phyloP scores from a whole-genome alignment of 2,113 vertebrate species.

The Lota lota region DNA sequence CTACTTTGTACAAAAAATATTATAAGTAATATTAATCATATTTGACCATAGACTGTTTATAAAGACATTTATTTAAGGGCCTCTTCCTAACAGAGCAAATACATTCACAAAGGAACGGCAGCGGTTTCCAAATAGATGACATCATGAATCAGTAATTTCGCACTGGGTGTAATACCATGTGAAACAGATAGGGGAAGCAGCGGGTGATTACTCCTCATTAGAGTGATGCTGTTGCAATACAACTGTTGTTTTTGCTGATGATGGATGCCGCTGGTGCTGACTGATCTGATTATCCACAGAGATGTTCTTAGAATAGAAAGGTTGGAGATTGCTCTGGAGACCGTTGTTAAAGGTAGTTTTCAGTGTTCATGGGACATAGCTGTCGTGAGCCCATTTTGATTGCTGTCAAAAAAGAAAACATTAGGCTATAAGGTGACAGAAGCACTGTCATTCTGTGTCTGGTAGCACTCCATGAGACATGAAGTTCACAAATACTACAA shows the following conservation, averaged over 20 bases:
- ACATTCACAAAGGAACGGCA: constrained; percentile 11
- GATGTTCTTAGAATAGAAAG: background rate
- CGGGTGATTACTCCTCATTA: background rate
- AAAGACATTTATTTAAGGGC: background rate
- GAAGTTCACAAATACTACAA: too few relatives aligned
- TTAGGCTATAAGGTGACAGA: background rate
- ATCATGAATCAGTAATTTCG: constrained; percentile 22
- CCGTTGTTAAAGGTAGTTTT: constrained; percentile 34
- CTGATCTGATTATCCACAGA: background rate
- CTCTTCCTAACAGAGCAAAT: constrained; percentile 4
- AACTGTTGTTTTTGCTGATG: background rate
- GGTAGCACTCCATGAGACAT: too few relatives aligned
- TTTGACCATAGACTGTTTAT: constrained; percentile 38
- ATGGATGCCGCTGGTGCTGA: background rate
- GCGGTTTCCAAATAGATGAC: constrained; percentile 27
- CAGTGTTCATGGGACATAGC: constrained; percentile 41
- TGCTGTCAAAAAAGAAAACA: constrained; percentile 44
- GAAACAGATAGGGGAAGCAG: constrained; percentile 6
- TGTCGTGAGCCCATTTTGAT: constrained; percentile 58
- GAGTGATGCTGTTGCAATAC: background rate
- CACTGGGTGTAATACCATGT: constrained; percentile 10
- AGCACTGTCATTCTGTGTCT: background rate
- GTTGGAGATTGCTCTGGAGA: background rate
- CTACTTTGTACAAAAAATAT: too few relatives aligned
- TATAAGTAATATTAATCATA: constrained; percentile 8